Percentiles rank a stretch among this genome's conserved stretches.
phyloP scores from a whole-genome alignment of 2,113 vertebrate genomes.

The Eurypyga helias region DNA sequence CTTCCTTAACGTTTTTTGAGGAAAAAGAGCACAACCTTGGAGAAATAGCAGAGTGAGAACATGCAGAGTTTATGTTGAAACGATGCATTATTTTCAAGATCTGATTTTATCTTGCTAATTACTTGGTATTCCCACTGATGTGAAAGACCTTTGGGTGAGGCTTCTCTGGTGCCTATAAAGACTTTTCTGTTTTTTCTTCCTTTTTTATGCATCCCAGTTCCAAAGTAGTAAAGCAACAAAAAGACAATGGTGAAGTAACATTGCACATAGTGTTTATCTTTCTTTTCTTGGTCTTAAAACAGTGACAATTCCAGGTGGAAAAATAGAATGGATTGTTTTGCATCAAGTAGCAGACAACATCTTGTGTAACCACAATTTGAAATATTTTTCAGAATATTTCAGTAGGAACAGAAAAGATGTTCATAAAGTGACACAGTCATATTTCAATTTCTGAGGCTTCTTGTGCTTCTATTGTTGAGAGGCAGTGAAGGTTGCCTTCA shows the following conservation, averaged over 20 bases:
- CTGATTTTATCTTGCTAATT: not conserved
- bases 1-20: not conserved
- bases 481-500: not conserved
- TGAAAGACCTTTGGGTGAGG: not conserved
- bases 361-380: not conserved
- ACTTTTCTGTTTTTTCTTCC: not conserved
- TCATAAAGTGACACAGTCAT: not conserved
- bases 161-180: not conserved
- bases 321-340: not conserved
- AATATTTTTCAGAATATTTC: not conserved
- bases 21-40: not conserved
- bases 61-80: not conserved
- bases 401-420: not conserved
- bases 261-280: not conserved
- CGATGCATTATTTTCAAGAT: not conserved
- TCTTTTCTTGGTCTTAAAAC: not conserved
- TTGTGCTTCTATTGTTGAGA: not conserved
- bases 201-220: not conserved
- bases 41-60: not conserved
- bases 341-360: not conserved
- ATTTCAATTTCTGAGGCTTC: not conserved
- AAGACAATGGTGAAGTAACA: not conserved
- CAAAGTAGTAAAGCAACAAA: not conserved
- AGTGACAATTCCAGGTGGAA: not conserved
- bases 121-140: fast-evolving